These are phyloP conservation scores for Sapajus apella DNA, from an alignment of 2,113 vertebrate genomes.

Conservation along the genomic window DNA sequence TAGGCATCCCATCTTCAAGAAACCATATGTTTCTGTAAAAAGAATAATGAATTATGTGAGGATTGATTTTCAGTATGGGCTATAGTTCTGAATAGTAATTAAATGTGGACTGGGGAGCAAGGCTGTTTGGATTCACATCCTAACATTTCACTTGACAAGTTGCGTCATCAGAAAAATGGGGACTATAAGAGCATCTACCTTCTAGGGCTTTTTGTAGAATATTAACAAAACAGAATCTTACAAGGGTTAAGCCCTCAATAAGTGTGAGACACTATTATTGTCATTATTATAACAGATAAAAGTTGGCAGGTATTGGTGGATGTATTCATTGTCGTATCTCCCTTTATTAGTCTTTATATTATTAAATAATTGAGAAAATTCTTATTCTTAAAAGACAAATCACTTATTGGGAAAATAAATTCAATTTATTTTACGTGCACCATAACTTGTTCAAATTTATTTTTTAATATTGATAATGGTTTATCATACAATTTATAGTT, in stretches of 20 bases:
- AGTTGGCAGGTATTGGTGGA: background rate
- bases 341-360: background rate
- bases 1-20: background rate
- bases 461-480: background rate
- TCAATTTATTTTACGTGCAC: background rate
- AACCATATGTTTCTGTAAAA: conserved; percentile 25
- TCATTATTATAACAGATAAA: background rate
- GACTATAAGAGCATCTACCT: too few species aligned
- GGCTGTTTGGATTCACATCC: background rate
- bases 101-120: background rate
- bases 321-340: background rate
- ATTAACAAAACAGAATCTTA: background rate
- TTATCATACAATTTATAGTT: background rate
- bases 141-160: background rate
- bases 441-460: background rate
- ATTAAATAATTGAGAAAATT: conserved; percentile 10
- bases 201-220: background rate
- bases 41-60: background rate
- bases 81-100: background rate
- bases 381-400: background rate
- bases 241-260: background rate
- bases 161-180: background rate
- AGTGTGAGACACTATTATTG: background rate
- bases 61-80: background rate
- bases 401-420: background rate